These are phyloP conservation scores for Scomber japonicus DNA, from an alignment of 2,113 vertebrate species.

Conservation along the genomic window DNA sequence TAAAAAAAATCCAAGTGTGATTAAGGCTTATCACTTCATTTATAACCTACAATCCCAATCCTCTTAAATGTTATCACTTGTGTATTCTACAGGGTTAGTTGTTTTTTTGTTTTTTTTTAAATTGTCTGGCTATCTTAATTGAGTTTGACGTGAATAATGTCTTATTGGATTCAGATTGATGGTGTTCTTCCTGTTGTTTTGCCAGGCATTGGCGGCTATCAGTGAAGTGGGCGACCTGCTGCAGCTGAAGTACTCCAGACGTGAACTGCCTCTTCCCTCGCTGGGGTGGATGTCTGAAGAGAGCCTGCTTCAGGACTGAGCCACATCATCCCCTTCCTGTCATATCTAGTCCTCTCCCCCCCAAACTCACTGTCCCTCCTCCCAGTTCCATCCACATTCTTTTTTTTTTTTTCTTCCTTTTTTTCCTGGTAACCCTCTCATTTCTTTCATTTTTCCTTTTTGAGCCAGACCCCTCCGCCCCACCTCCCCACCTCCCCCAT, in stretches of 20 bases:
- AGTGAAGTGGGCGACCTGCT: slow-evolving; percentile 94
- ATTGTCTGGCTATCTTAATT: neutral
- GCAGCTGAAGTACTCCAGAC: slow-evolving; percentile 95
- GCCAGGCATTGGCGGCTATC: slow-evolving; percentile 91
- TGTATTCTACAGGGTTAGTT: neutral
- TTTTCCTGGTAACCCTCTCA: neutral
- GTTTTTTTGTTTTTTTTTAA: neutral
- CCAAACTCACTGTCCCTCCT: neutral
- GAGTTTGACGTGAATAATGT: neutral
- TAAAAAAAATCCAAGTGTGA: slow-evolving; percentile 27
- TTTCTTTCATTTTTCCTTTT: neutral
- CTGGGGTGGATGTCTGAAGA: slow-evolving; percentile 91
- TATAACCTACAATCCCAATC: slow-evolving; percentile 14
- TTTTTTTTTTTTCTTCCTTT: neutral
- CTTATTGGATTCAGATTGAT: slow-evolving; percentile 4
- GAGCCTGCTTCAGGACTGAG: slow-evolving; percentile 90
- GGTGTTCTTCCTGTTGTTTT: slow-evolving; percentile 14
- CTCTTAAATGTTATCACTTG: neutral
- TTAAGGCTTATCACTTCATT: slow-evolving; percentile 41
- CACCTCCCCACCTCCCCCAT: neutral
- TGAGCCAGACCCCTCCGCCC: slow-evolving; percentile 25
- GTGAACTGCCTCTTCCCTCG: slow-evolving; percentile 80
- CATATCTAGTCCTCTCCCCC: neutral
- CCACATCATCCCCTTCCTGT: neutral
- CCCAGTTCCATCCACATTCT: slow-evolving; percentile 2